Conservation (phyloP, 2,888 invertebrate genomes). For the Magallana nippona region DNA sequence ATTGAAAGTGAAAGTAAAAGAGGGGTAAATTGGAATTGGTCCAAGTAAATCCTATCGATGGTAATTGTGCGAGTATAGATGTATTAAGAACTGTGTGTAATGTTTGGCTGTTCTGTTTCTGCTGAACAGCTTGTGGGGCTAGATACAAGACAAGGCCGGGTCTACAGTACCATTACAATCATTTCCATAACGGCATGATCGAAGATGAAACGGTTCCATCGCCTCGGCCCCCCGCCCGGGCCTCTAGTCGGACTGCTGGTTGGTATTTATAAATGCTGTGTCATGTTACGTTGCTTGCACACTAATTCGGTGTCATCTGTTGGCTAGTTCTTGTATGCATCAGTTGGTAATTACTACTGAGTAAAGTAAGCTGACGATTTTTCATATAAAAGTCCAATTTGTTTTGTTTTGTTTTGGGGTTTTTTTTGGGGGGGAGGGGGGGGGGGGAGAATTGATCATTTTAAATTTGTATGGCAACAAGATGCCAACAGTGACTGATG, state of each 20-base stretch:
- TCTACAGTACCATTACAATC: constrained; percentile 96
- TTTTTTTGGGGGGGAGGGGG: no score
- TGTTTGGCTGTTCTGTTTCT: constrained; percentile 33
- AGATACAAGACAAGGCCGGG: constrained; percentile 98
- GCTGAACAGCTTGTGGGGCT: constrained; percentile 91
- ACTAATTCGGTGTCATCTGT: constrained; percentile 1
- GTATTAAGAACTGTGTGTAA: constrained; percentile 18
- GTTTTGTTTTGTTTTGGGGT: no score
- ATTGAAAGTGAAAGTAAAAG: background rate
- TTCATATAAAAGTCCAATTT: no score
- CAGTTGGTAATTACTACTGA: background rate
- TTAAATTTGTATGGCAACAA: background rate
- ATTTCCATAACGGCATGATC: constrained; percentile 85
- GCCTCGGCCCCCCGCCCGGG: constrained; percentile 62
- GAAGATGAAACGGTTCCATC: constrained; percentile 69
- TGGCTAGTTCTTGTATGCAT: background rate
- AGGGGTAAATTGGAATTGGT: background rate
- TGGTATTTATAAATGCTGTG: constrained; percentile 44
- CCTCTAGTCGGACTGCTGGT: constrained; percentile 56
- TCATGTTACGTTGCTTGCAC: constrained; percentile 15
- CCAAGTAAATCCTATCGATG: background rate
- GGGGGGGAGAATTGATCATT: no score
- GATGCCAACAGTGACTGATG: background rate
- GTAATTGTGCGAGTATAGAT: background rate
- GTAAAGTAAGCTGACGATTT: no score